Base-by-base conservation (phyloP, 1,140 invertebrate species). In the Lepidurus apus region DNA sequence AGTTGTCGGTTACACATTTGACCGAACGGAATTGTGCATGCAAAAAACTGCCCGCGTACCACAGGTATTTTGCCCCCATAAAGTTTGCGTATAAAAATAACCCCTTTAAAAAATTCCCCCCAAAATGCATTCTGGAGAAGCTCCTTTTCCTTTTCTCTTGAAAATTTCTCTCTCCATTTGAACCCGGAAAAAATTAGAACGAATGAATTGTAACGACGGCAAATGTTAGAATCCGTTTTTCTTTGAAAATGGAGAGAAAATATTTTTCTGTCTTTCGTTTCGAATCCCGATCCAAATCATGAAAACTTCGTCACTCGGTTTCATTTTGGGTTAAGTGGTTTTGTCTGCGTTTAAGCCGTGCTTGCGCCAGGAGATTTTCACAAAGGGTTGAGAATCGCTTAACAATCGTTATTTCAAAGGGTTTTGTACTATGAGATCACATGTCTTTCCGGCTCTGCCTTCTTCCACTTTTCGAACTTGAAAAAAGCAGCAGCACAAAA, bases 391-490 rank as follows among this genome's bases (percentile, higher is more conserved):
- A 65, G 53, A 65, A 65, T n/a, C 53, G 53, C 53, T 65, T 65
- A 65, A 65, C 53, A 65, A 34, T 34, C 53, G 53, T 65, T 17
- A 65, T 21, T 13, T 65, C 17, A 9, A 65, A 65, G 53, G 53
- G 53, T 65, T 65, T 65, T 65, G 53, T 65, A 65, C 53, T 65
- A 65, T n/a, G 53, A 65, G 53, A 65, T 65, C 53, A 65, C 53
- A 65, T 65, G 17, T 65, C 53, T 65, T 65, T 13, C 21, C 53
- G 53, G 45, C 21, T 17, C 6, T 9, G 9, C 53, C 53, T 65
- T 9, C 53, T 17, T 65, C 17, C 45, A 47, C 53, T 5, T 65
- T 65, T 21, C 21, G 53, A 65, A 0, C 53, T 21, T 17, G 53
- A 9, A 65, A 65, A n/a, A 65, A 13, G 13, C 13, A 65, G 21